A percentile compares a stretch with the other conserved stretches of the same genome.
Evolutionary conservation across 2,888 invertebrate genomes (phyloP).

Genomic region (Rhopalosiphum nymphaeae): DNA sequence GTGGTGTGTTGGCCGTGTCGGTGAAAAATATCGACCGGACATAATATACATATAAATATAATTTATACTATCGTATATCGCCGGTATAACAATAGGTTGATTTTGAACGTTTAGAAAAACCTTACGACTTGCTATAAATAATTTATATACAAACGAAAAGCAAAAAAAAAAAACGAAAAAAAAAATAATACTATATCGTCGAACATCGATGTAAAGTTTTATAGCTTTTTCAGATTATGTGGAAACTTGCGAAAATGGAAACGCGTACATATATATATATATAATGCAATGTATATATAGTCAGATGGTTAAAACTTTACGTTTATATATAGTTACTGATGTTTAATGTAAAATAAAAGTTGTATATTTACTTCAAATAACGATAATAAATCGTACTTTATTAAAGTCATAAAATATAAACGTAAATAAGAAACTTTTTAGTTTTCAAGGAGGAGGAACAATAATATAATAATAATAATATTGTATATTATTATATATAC

Average conservation of each 20-base stretch:
- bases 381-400: conserved; percentile 58
- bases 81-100: conserved; percentile 37
- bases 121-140: conserved; percentile 46
- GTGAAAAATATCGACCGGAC: not conserved
- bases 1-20: not conserved
- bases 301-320: conserved; percentile 58
- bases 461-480: not conserved
- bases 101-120: conserved; percentile 48
- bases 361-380: conserved; percentile 60
- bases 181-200: conserved; percentile 17
- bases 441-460: conserved; percentile 37
- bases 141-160: conserved; percentile 32
- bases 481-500: not conserved
- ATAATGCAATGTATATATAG: not conserved
- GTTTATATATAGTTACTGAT: conserved; percentile 54
- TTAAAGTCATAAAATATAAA: conserved; percentile 62
- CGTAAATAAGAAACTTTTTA: conserved; percentile 61
- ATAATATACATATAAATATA: not conserved
- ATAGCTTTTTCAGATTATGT: conserved; percentile 60
- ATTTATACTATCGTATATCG: not conserved
- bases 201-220: conserved; percentile 63
- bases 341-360: conserved; percentile 63
- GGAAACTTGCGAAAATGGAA: conserved; percentile 62
- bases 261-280: conserved; percentile 6
- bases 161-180: not conserved